Evolutionary conservation across 2,797 vertebrate genomes (phyloP).

Genomic region (Pogonophryne albipinna): DNA sequence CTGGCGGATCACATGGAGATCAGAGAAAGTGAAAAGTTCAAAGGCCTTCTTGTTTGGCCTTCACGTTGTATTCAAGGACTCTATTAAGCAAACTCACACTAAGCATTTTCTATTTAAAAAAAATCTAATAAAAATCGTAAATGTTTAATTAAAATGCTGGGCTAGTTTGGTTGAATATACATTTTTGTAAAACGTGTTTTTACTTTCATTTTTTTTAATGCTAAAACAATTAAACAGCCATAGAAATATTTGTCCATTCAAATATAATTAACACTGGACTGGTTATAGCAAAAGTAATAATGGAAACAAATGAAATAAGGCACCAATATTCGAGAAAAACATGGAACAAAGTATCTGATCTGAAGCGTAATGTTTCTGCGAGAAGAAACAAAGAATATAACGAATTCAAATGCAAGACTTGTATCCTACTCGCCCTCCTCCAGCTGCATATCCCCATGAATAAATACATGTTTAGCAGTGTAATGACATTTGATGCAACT

Average conservation of each 20-base stretch:
- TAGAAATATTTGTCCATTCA: background rate
- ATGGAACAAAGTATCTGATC: background rate
- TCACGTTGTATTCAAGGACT: slow-evolving; percentile 19
- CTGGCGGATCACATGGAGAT: slow-evolving; percentile 50
- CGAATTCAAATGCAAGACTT: background rate
- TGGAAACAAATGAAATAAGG: too few species aligned
- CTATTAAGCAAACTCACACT: background rate
- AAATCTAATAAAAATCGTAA: background rate
- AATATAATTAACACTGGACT: background rate
- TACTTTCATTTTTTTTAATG: background rate
- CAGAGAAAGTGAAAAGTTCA: slow-evolving; percentile 76
- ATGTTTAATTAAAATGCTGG: background rate
- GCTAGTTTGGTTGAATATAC: background rate
- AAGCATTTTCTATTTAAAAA: background rate
- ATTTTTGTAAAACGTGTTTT: background rate
- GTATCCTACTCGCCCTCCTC: background rate
- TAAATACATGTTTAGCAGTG: slow-evolving; percentile 39
- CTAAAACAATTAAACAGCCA: background rate
- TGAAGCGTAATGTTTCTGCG: background rate
- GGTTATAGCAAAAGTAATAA: background rate
- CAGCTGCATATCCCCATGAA: slow-evolving; percentile 19
- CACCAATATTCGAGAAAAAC: background rate
- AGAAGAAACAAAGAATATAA: background rate
- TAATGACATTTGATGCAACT: slow-evolving; percentile 55
- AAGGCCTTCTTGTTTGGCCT: slow-evolving; percentile 69